phyloP scores from a whole-genome alignment of 2,888 invertebrate species.

The Frankliniella fusca region DNA sequence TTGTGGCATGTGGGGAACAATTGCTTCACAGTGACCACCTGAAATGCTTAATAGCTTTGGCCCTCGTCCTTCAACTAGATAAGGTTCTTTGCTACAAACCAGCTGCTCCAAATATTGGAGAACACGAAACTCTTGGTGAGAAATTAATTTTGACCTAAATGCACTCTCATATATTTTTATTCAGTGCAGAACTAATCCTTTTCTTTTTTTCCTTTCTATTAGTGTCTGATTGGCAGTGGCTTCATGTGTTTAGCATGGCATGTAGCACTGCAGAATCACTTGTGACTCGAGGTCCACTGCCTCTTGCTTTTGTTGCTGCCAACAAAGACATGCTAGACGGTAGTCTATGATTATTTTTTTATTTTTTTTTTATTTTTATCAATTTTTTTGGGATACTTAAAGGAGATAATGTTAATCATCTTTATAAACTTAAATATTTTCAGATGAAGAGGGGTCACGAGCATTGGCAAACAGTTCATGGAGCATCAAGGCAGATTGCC shows the following conservation, averaged over 20 bases:
- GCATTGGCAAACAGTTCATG: conserved; percentile 52
- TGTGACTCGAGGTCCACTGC: conserved; percentile 50
- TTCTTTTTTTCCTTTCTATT: conserved; percentile 33
- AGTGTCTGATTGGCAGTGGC: conserved; percentile 55
- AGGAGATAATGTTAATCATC: neutral
- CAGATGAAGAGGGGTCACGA: conserved; percentile 38
- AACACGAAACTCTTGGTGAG: conserved; percentile 39
- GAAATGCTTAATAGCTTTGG: conserved; percentile 54
- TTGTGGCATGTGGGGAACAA: conserved; percentile 56
- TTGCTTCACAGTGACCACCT: conserved; percentile 57
- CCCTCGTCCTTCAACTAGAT: conserved; percentile 54
- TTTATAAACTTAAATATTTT: conserved; percentile 27
- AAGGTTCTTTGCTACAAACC: conserved; percentile 52
- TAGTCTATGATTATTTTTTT: conserved; percentile 27
- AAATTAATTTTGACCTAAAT: conserved; percentile 36
- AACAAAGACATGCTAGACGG: conserved; percentile 37
- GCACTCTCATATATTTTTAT: neutral
- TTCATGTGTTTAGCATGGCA: conserved; percentile 54
- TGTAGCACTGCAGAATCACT: conserved; percentile 55
- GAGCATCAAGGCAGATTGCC: conserved; percentile 56
- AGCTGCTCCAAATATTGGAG: conserved; percentile 50
- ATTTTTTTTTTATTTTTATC: neutral
- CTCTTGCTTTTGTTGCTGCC: conserved; percentile 46
- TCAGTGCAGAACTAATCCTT: conserved; percentile 26
- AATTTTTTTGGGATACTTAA: neutral